Base-by-base conservation (phyloP, 2,797 vertebrate species). In the Craterocephalus amniculus region DNA sequence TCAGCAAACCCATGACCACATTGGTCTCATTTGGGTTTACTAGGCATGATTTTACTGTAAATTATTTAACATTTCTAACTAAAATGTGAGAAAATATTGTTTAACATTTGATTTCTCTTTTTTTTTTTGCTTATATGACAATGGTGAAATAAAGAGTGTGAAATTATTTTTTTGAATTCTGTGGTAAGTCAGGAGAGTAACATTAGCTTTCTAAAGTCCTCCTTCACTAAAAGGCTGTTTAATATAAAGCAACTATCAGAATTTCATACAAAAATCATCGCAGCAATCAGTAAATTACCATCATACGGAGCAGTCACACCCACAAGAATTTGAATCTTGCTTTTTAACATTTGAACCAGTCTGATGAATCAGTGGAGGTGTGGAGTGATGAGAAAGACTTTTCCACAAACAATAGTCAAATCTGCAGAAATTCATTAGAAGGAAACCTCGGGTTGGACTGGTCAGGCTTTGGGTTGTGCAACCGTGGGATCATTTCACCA, bases 71-170 rank as follows among this genome's bases (percentile, higher is more conserved):
- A 18, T 40, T 40, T 40, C 13, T 4, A 40, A 13, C 40, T 22
- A n/a, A 70, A 62, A 65, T 58, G 11, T 16, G 14, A 0, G 22
- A 36, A 63, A 79, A 45, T 2, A 58, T 29, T 0, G 3, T 49
- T 49, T 49, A 49, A 22, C 45, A 43, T 38, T 14, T 14, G 38
- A 18, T 7, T 20, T 7, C 16, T 45, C 13, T n/a, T 7, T 11
- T 66, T 67, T 78, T 57, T 61, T 72, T 77, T 51, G 12, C 48
- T 79, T 71, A 57, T 71, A 63, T 62, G 55, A n/a, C 6, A 68
- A 72, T 67, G 22, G 51, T 24, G 8, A 24, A 49, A n/a, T 6
- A 45, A 45, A 45, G 11, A 49, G 48, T 12, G 22, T 45, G n/a
- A 49, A 49, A 10, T 22, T 3, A 11, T 40, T 43, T 43, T 7